Evolutionary conservation across 1,140 invertebrate genomes (phyloP).

Genomic region (Anadara kagoshimensis): DNA sequence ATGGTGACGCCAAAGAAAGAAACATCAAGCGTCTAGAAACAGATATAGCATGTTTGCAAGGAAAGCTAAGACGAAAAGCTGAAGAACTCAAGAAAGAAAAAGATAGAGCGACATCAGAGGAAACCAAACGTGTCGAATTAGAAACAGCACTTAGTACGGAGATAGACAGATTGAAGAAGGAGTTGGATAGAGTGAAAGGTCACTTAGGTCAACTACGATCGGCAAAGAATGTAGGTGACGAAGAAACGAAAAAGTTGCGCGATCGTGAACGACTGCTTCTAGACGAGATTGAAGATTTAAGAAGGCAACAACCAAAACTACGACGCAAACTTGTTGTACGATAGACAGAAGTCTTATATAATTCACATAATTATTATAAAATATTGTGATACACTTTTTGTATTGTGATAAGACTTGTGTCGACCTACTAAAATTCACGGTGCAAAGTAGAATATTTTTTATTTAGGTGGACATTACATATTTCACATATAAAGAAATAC

Average conservation of each 20-base stretch:
- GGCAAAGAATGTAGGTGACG: slow-evolving; percentile 54
- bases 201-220: slow-evolving; percentile 52
- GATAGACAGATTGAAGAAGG: slow-evolving; percentile 44
- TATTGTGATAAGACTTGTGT: too few relatives aligned
- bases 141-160: slow-evolving; percentile 43
- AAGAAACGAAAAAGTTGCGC: slow-evolving; percentile 52
- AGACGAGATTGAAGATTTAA: slow-evolving; percentile 48
- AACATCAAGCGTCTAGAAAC: slow-evolving; percentile 47
- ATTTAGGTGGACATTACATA: too few relatives aligned
- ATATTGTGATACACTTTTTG: too few relatives aligned
- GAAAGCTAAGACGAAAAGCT: slow-evolving; percentile 43
- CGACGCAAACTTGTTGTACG: neutral
- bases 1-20: slow-evolving; percentile 49
- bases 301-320: slow-evolving; percentile 32
- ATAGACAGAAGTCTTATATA: too few relatives aligned
- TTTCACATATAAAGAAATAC: too few relatives aligned
- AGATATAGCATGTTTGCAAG: slow-evolving; percentile 42
- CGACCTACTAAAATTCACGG: too few relatives aligned
- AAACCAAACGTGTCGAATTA: slow-evolving; percentile 45
- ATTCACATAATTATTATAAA: too few relatives aligned
- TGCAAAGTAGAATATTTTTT: too few relatives aligned
- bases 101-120: slow-evolving; percentile 42
- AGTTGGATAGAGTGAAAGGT: slow-evolving; percentile 53
- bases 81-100: slow-evolving; percentile 47
- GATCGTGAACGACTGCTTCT: slow-evolving; percentile 44